Evolutionary conservation across 2,113 vertebrate genomes (phyloP).

Genomic region (Tetraodon nigroviridis): DNA sequence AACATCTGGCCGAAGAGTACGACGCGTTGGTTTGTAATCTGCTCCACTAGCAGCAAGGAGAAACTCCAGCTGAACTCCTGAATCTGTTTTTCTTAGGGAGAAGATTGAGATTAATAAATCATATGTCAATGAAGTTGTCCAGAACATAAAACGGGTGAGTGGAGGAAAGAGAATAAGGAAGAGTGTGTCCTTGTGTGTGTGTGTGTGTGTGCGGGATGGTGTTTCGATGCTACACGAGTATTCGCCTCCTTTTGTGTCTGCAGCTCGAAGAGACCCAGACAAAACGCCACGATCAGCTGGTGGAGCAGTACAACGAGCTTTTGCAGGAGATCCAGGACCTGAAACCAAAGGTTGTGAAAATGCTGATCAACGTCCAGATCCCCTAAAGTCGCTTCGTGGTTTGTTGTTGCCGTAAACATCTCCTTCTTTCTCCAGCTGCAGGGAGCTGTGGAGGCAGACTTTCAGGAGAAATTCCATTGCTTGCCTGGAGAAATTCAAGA

Average conservation of each 20-base stretch:
- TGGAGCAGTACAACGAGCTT: conserved; percentile 91
- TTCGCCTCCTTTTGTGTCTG: conserved; percentile 3
- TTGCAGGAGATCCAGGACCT: conserved; percentile 92
- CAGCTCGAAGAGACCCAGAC: conserved; percentile 95
- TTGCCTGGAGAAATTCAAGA: conserved; percentile 91
- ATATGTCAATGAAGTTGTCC: conserved; percentile 96
- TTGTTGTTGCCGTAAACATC: background rate
- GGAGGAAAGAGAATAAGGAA: background rate
- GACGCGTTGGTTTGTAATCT: conserved; percentile 39
- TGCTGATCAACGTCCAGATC: no score
- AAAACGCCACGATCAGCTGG: conserved; percentile 91
- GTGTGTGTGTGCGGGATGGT: background rate
- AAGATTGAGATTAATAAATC: conserved; percentile 98
- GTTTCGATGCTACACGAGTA: background rate
- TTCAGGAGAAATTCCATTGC: conserved; percentile 90
- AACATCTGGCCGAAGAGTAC: conserved; percentile 95
- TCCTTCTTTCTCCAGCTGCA: conserved; percentile 77
- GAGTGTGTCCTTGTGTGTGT: no score
- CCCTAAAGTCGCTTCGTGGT: no score
- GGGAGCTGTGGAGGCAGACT: conserved; percentile 86
- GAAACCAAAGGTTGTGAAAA: conserved; percentile 85
- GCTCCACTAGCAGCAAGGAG: no score
- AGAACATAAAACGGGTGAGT: conserved; percentile 94
- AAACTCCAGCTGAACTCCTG: background rate
- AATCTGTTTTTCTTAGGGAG: conserved; percentile 77